A percentile compares a stretch with the other conserved stretches of the same genome.
phyloP scores from a whole-genome alignment of 2,113 vertebrate genomes.

The Ibidorhyncha struthersii region DNA sequence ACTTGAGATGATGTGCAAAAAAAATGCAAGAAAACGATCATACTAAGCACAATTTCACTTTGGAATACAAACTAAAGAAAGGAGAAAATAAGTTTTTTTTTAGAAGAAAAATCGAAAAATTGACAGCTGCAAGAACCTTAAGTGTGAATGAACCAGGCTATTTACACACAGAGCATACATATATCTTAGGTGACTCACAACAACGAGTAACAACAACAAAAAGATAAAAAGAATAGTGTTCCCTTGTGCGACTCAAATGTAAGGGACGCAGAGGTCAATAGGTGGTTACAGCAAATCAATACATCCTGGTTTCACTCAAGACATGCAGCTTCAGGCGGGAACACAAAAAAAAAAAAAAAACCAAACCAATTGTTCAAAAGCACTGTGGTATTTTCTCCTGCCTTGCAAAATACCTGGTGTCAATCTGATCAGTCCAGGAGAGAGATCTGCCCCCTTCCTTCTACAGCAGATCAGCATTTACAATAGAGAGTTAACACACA shows the following conservation, averaged over 20 bases:
- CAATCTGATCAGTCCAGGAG: neutral
- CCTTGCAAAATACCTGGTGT: neutral
- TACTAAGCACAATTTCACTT: neutral
- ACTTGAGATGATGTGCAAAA: neutral
- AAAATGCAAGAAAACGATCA: neutral
- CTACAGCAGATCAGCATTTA: neutral
- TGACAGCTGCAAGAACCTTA: neutral
- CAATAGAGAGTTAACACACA: neutral
- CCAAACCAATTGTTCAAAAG: constrained; percentile 9
- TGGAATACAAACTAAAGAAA: neutral
- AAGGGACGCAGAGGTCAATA: constrained; percentile 54
- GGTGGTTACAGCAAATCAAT: constrained; percentile 43
- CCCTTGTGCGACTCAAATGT: neutral
- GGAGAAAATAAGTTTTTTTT: neutral
- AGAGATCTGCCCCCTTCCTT: neutral
- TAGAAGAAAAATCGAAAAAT: neutral
- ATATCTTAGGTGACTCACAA: neutral
- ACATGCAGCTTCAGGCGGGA: constrained; percentile 1
- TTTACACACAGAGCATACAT: neutral
- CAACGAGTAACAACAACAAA: neutral
- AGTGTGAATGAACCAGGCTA: neutral
- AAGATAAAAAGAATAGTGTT: neutral
- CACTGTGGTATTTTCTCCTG: neutral
- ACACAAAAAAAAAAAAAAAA: constrained; percentile 29
- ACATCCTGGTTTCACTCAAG: constrained; percentile 7